A percentile compares a stretch with the other conserved stretches of the same genome.
These are phyloP conservation scores for Callipepla squamata DNA, from an alignment of 2,113 vertebrate species.

Conservation along the genomic window DNA sequence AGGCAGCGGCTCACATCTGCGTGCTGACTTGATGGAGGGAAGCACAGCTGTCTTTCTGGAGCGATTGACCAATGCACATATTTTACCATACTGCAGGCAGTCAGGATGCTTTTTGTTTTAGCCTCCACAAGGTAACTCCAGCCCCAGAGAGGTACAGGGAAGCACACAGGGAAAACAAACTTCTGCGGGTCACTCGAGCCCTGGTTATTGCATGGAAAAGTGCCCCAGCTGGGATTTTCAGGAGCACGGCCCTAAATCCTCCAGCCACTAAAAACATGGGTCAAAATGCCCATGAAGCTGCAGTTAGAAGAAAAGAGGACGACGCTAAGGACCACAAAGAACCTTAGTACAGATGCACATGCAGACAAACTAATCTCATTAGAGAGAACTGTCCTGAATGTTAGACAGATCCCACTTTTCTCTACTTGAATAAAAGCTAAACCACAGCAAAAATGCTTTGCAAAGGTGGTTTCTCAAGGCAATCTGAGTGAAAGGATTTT, in stretches of 20 bases:
- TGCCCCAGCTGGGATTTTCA: background rate
- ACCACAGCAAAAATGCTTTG: background rate
- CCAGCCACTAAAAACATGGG: background rate
- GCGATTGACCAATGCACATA: background rate
- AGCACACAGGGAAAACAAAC: background rate
- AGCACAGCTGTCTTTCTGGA: background rate
- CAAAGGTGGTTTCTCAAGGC: background rate
- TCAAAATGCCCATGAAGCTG: background rate
- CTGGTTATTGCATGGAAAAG: background rate
- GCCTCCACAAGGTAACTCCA: background rate
- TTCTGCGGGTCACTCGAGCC: background rate
- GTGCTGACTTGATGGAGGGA: background rate
- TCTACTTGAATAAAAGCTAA: background rate
- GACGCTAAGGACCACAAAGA: background rate
- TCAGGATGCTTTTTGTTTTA: background rate
- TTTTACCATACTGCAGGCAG: background rate
- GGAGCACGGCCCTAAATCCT: slow-evolving; percentile 3
- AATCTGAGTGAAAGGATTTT: slow-evolving; percentile 26
- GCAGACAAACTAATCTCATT: background rate
- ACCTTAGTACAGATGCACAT: background rate
- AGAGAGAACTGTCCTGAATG: background rate
- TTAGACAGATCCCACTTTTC: background rate
- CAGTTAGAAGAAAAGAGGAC: background rate
- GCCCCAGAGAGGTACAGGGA: background rate
- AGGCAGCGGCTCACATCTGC: background rate